Percentiles rank a stretch among this genome's conserved stretches.
These are phyloP conservation scores for Dreissena rostriformis DNA, from an alignment of 1,140 invertebrate genomes.

Conservation along the genomic window DNA sequence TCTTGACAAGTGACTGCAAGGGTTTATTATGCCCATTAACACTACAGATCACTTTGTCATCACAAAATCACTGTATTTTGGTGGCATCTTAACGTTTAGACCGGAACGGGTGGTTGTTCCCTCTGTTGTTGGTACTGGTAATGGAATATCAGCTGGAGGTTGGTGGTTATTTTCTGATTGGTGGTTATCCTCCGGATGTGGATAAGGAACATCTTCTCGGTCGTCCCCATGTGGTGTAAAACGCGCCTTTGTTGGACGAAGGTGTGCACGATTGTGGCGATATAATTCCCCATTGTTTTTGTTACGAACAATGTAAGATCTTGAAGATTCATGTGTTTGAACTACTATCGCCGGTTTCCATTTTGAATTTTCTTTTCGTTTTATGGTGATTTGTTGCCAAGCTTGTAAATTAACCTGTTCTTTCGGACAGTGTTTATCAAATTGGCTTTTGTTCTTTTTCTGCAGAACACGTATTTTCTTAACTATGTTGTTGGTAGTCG, in stretches of 20 bases:
- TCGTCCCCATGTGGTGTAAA: not conserved
- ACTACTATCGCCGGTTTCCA: conserved; percentile 35
- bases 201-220: not conserved
- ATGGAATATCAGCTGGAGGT: not conserved
- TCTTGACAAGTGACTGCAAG: not conserved
- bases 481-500: not conserved
- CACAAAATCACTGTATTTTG: conserved; percentile 20
- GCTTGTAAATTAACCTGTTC: not conserved
- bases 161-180: not conserved
- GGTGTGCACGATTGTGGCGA: conserved; percentile 16
- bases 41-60: not conserved
- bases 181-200: not conserved
- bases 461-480: not conserved
- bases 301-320: conserved; percentile 27
- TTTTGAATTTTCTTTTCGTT: not conserved
- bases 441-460: not conserved
- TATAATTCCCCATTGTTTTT: conserved; percentile 16
- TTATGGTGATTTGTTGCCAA: conserved; percentile 13
- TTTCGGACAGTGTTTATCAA: not conserved
- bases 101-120: not conserved
- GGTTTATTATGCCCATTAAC: conserved; percentile 23
- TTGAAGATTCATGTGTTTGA: conserved; percentile 15
- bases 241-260: conserved; percentile 2
- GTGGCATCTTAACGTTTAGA: not conserved
- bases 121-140: not conserved